These are phyloP conservation scores for Eugnorisma glareosa DNA, from an alignment of 2,888 invertebrate genomes.

Conservation along the genomic window DNA sequence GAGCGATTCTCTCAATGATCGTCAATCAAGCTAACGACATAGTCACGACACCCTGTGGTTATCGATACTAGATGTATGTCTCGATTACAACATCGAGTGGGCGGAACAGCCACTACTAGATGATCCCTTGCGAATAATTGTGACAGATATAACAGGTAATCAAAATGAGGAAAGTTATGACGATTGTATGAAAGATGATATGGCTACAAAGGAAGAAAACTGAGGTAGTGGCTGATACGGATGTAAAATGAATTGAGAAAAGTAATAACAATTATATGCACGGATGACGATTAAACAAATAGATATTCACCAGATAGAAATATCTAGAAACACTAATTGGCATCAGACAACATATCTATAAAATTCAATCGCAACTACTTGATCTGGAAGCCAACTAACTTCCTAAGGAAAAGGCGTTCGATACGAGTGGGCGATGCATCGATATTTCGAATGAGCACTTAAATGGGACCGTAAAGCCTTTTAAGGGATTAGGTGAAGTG, in stretches of 20 bases:
- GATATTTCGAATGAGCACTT: slow-evolving; percentile 52
- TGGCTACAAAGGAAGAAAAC: not conserved
- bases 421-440: slow-evolving; percentile 46
- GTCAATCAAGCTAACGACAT: slow-evolving; percentile 62
- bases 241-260: slow-evolving; percentile 11
- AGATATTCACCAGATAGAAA: slow-evolving; percentile 7
- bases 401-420: slow-evolving; percentile 20
- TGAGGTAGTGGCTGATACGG: not conserved
- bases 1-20: slow-evolving; percentile 54
- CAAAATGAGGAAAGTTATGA: not conserved
- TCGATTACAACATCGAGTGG: slow-evolving; percentile 51
- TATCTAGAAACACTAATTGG: slow-evolving; percentile 18
- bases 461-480: slow-evolving; percentile 60
- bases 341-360: slow-evolving; percentile 28
- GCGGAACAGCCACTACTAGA: slow-evolving; percentile 7
- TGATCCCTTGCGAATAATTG: slow-evolving; percentile 17
- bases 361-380: slow-evolving; percentile 14
- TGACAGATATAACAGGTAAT: not conserved
- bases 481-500: slow-evolving; percentile 56
- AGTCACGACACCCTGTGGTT: slow-evolving; percentile 58
- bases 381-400: slow-evolving; percentile 35
- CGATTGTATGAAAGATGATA: not conserved
- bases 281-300: not conserved
- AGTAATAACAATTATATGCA: not conserved
- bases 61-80: slow-evolving; percentile 50